Evolutionary conservation across 2,113 vertebrate species (phyloP).

Genomic region (Embiotoca jacksoni): DNA sequence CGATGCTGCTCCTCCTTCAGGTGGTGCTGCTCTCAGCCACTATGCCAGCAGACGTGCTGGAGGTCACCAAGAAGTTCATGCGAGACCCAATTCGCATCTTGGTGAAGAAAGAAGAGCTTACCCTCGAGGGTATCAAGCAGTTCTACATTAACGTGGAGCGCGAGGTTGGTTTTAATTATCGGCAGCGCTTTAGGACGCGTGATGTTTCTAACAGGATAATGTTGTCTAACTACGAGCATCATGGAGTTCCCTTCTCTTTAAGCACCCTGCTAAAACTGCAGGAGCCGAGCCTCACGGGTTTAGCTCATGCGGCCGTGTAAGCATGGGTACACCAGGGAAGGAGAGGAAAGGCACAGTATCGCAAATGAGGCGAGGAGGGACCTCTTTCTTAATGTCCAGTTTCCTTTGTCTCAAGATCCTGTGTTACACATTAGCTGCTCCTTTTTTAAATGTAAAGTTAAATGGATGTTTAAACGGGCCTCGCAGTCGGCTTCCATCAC

Average conservation of each 20-base stretch:
- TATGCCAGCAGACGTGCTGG: constrained; percentile 98
- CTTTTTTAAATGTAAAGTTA: not conserved
- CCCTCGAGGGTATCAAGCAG: constrained; percentile 99
- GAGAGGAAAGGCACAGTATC: constrained; percentile 78
- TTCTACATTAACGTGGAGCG: constrained; percentile 99
- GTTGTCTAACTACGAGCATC: not conserved
- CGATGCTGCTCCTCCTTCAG: constrained; percentile 69
- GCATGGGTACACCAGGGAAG: constrained; percentile 84
- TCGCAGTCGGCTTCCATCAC: too few species aligned
- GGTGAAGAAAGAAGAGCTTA: constrained; percentile 99
- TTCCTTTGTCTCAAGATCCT: constrained; percentile 79
- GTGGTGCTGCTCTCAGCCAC: constrained; percentile 98
- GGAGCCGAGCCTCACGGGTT: constrained; percentile 63
- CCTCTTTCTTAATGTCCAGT: constrained; percentile 88
- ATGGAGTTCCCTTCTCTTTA: constrained; percentile 72
- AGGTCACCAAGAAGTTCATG: constrained; percentile 99
- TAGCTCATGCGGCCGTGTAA: constrained; percentile 79
- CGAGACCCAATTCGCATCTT: constrained; percentile 96
- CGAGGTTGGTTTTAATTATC: constrained; percentile 86
- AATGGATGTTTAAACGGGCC: not conserved
- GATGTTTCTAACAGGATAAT: not conserved
- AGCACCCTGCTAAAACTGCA: constrained; percentile 85
- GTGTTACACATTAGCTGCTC: constrained; percentile 68
- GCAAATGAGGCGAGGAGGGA: constrained; percentile 78
- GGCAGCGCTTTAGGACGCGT: too few species aligned